Percentiles rank a stretch among this genome's conserved stretches.
These are phyloP conservation scores for Drosophila willistoni DNA, from an alignment of 1,140 invertebrate species.

Conservation along the genomic window DNA sequence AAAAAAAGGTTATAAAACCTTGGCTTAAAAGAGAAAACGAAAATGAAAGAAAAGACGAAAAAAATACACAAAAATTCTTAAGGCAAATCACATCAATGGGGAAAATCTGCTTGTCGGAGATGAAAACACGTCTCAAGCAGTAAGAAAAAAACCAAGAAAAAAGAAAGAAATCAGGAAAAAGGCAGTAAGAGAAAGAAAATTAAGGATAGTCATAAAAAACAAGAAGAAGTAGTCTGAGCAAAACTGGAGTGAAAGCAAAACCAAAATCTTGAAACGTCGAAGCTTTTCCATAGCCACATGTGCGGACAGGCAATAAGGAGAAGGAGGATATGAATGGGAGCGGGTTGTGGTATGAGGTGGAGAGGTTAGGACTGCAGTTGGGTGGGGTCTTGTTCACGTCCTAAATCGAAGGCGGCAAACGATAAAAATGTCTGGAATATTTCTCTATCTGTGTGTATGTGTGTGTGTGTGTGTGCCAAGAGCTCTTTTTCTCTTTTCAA, in stretches of 20 bases:
- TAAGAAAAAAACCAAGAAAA: constrained; percentile 14
- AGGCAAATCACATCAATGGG: constrained; percentile 71
- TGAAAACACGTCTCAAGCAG: constrained; percentile 60
- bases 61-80: constrained; percentile 48
- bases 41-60: constrained; percentile 37
- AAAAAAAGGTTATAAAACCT: constrained; percentile 47
- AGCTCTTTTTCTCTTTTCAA: constrained; percentile 32
- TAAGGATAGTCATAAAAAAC: constrained; percentile 68
- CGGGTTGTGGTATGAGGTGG: background rate
- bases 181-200: constrained; percentile 50
- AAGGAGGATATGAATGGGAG: background rate
- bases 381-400: constrained; percentile 31
- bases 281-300: constrained; percentile 43
- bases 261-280: constrained; percentile 41
- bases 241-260: constrained; percentile 16
- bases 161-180: constrained; percentile 33
- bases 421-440: constrained; percentile 83
- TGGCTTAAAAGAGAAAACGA: constrained; percentile 29
- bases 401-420: constrained; percentile 81
- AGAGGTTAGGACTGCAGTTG: constrained; percentile 27
- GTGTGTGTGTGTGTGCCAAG: constrained; percentile 16
- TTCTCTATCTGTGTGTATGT: constrained; percentile 32
- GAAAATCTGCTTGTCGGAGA: constrained; percentile 74
- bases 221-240: constrained; percentile 30
- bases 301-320: constrained; percentile 26